Evolutionary conservation across 2,888 invertebrate genomes (phyloP).

Genomic region (Alloplasta piceator): DNA sequence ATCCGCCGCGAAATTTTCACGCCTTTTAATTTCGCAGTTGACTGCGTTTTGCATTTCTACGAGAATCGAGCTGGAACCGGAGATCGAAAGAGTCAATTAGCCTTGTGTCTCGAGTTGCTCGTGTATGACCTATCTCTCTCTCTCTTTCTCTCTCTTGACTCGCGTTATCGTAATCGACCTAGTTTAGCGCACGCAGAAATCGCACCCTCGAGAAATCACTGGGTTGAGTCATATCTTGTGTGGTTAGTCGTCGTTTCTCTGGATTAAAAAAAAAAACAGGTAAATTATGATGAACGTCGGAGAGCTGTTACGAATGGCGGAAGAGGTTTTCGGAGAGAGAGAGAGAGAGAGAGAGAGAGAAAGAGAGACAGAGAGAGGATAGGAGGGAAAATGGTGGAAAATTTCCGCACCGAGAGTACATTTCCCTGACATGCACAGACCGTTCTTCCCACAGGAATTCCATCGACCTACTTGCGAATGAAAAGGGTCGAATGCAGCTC

Average conservation of each 20-base stretch:
- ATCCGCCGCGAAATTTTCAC: too few relatives aligned
- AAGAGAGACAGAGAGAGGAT: neutral
- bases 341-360: constrained; percentile 2
- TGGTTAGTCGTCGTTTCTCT: constrained; percentile 20
- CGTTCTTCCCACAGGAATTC: constrained; percentile 23
- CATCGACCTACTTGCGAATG: constrained; percentile 43
- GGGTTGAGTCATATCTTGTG: constrained; percentile 11
- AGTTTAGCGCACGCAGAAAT: constrained; percentile 43
- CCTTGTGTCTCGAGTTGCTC: constrained; percentile 26
- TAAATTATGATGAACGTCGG: constrained; percentile 43
- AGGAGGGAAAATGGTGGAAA: neutral
- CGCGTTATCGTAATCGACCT: constrained; percentile 54
- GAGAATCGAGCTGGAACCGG: constrained; percentile 9
- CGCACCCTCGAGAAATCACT: constrained; percentile 62
- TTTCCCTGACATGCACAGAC: constrained; percentile 1
- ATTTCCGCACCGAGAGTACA: constrained; percentile 22
- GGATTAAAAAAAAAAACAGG: constrained; percentile 19
- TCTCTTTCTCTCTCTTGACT: neutral
- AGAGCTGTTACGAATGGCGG: neutral
- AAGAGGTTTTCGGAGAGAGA: constrained; percentile 26
- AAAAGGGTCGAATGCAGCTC: constrained; percentile 24
- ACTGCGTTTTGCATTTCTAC: too few relatives aligned
- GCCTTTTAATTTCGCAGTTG: too few relatives aligned
- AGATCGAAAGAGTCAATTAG: constrained; percentile 40
- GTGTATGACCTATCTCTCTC: neutral